Evolutionary conservation across 2,888 invertebrate species (phyloP), one percentile per base, ranked within the genome.

Genomic region (Polyommatus icarus): DNA sequence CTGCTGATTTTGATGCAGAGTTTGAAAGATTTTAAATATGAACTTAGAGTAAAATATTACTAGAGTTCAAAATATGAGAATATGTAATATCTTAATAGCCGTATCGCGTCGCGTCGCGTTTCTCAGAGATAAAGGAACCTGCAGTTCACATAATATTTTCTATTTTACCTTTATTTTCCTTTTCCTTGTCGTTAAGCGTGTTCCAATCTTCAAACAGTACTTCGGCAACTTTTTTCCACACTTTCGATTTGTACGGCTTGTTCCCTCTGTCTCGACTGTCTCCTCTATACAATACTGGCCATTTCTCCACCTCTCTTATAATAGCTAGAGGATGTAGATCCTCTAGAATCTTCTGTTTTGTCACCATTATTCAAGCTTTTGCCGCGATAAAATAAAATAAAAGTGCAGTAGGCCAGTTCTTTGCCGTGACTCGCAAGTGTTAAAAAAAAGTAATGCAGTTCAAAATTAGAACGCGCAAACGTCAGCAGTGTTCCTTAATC

Each of bases 261-360:
- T 84, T 85, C 32, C 82, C 80, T 61, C 82, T 79, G 76, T 88
- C 87, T 1, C 84, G 81, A 72, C 81, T 82, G 78, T 86, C 83
- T 71, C 80, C 83, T 50, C 79, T 78, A 79, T 87, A 88, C 75
- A 88, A 78, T 8, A 84, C 84, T 10, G 88, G 88, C 86, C 88
- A 85, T 78, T 85, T 85, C 80, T 88, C 82, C 46, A 88, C 87
- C 79, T 87, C 87, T 5, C 82, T 81, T 24, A 88, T 88, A n/a
- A 88, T 83, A n/a, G 82, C 80, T 76, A 88, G 78, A 1, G 87
- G 87, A 72, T 85, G 84, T 29, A 88, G 83, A 59, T 87, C 87
- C 78, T 87, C 85, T 75, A 87, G 81, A 73, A 87, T 82, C 78
- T 84, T 86, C 59, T 59, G 59, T 59, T 59, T 59, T 20, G 59